These are phyloP conservation scores for Oryzias celebensis DNA, from an alignment of 2,113 vertebrate genomes.

Conservation along the genomic window DNA sequence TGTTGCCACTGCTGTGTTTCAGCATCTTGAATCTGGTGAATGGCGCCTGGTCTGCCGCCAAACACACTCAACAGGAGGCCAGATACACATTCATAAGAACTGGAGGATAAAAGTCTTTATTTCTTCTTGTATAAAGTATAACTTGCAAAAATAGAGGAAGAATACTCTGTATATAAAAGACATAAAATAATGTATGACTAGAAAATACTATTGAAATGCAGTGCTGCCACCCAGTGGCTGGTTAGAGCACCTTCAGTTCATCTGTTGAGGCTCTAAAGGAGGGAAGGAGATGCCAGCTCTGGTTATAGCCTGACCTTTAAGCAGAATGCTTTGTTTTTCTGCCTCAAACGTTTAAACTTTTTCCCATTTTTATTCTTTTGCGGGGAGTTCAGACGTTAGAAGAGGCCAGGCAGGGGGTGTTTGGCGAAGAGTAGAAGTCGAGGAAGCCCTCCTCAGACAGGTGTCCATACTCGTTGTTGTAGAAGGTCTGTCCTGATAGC, in stretches of 20 bases:
- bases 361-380: slow-evolving; percentile 7
- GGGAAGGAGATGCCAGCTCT: slow-evolving; percentile 16
- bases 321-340: slow-evolving; percentile 3
- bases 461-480: slow-evolving; percentile 94
- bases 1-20: slow-evolving; percentile 11
- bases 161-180: slow-evolving; percentile 72
- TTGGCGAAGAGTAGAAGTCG: slow-evolving; percentile 75
- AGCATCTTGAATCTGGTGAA: neutral
- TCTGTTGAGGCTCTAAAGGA: slow-evolving; percentile 32
- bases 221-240: slow-evolving; percentile 80
- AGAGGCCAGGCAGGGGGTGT: slow-evolving; percentile 55
- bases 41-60: too few species aligned
- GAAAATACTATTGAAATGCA: slow-evolving; percentile 62
- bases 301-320: slow-evolving; percentile 14
- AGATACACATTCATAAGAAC: neutral
- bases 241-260: slow-evolving; percentile 59
- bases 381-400: slow-evolving; percentile 68
- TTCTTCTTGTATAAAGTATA: slow-evolving; percentile 51
- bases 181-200: slow-evolving; percentile 62
- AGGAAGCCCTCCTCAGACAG: slow-evolving; percentile 81
- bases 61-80: too few species aligned
- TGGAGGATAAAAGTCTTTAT: slow-evolving; percentile 71
- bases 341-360: slow-evolving; percentile 1
- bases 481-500: slow-evolving; percentile 89
- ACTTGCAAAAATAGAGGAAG: slow-evolving; percentile 74